Conservation (phyloP, 2,888 invertebrate species). For the Nomada ferruginata region DNA sequence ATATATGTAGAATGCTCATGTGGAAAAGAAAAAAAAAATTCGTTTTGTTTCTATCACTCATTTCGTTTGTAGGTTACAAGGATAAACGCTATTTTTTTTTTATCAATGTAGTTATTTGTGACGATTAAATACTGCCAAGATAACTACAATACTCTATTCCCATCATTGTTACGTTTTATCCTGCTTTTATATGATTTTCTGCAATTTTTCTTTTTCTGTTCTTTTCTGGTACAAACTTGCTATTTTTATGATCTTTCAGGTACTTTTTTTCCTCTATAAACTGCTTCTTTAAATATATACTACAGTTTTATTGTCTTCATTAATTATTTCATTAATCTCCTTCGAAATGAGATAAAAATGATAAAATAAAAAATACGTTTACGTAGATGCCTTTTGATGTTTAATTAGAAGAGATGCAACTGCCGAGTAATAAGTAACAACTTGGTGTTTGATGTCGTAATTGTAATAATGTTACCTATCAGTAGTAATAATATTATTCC, state of each 20-base stretch:
- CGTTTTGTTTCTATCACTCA: not conserved
- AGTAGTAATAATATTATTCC: not conserved
- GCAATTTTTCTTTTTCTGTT: slow-evolving; percentile 1
- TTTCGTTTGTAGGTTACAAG: slow-evolving; percentile 20
- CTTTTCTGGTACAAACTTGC: not conserved
- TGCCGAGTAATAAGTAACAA: too few relatives aligned
- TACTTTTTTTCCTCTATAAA: not conserved
- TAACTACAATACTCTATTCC: not conserved
- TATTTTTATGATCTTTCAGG: not conserved
- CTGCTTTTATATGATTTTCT: not conserved
- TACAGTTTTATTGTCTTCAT: too few relatives aligned
- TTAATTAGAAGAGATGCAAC: too few relatives aligned
- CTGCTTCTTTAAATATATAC: too few relatives aligned
- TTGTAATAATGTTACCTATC: not conserved
- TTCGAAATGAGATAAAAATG: too few relatives aligned
- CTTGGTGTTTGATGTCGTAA: too few relatives aligned
- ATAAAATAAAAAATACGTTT: too few relatives aligned
- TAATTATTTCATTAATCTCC: too few relatives aligned
- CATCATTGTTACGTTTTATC: not conserved
- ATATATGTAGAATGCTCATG: not conserved
- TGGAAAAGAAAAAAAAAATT: not conserved
- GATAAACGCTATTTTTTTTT: not conserved
- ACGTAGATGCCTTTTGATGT: too few relatives aligned
- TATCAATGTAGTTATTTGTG: not conserved
- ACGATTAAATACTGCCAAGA: not conserved